Evolutionary conservation across 2,888 invertebrate species (phyloP).

Genomic region (Drosophila setosimentum): DNA sequence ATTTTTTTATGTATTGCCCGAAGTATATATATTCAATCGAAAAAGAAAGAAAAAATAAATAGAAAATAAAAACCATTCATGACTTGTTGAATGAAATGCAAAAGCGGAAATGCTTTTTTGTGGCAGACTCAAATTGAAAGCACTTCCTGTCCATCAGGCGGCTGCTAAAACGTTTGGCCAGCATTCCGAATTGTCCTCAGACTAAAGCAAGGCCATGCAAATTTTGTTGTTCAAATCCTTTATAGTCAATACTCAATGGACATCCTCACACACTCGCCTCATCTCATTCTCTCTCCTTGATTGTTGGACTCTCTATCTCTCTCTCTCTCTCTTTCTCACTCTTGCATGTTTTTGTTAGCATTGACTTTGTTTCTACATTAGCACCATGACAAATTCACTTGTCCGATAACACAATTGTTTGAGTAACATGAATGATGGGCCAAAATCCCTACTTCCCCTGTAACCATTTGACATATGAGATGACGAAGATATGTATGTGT

Average conservation of each 20-base stretch:
- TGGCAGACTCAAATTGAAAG: conserved; percentile 49
- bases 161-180: conserved; percentile 13
- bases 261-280: conserved; percentile 13
- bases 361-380: conserved; percentile 71
- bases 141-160: conserved; percentile 24
- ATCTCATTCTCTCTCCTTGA: neutral
- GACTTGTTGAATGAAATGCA: conserved; percentile 32
- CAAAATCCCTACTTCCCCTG: conserved; percentile 15
- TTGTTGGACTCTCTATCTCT: neutral
- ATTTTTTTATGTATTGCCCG: neutral
- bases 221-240: conserved; percentile 15
- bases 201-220: conserved; percentile 15
- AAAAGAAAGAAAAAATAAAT: neutral
- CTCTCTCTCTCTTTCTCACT: conserved; percentile 9
- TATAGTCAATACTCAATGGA: conserved; percentile 18
- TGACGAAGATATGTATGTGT: conserved; percentile 47
- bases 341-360: conserved; percentile 43
- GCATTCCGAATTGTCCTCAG: conserved; percentile 8
- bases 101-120: conserved; percentile 54
- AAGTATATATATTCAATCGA: neutral
- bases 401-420: conserved; percentile 74
- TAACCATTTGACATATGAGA: conserved; percentile 11
- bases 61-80: neutral
- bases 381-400: conserved; percentile 75
- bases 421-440: conserved; percentile 68